phyloP scores from a whole-genome alignment of 1,140 invertebrate species.

The Diprion similis region DNA sequence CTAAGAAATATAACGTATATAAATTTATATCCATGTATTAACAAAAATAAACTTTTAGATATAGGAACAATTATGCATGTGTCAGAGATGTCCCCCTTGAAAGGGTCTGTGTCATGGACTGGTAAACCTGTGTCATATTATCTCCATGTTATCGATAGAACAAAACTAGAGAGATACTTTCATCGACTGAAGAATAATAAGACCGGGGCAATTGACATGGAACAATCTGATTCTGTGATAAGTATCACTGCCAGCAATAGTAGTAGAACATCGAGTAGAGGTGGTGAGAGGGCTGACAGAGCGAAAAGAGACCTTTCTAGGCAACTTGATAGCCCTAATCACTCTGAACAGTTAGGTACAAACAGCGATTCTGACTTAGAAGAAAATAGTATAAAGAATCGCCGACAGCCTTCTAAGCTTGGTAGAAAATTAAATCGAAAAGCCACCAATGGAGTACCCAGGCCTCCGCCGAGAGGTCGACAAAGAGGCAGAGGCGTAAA shows the following conservation, averaged over 20 bases:
- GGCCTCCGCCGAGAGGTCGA: constrained; percentile 51
- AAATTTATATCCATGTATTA: neutral
- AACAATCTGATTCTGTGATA: constrained; percentile 60
- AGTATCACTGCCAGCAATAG: constrained; percentile 59
- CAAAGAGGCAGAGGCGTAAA: constrained; percentile 62
- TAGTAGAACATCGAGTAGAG: constrained; percentile 47
- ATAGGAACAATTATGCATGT: constrained; percentile 99
- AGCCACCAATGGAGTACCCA: constrained; percentile 52
- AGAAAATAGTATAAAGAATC: constrained; percentile 44
- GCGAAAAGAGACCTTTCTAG: constrained; percentile 56
- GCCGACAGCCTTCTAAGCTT: constrained; percentile 52
- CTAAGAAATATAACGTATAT: neutral
- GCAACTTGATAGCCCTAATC: constrained; percentile 54
- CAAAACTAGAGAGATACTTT: constrained; percentile 96
- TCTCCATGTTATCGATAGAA: constrained; percentile 95
- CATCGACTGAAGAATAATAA: constrained; percentile 88
- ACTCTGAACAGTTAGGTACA: constrained; percentile 48
- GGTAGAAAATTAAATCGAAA: constrained; percentile 58
- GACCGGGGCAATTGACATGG: constrained; percentile 68
- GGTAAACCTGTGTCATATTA: constrained; percentile 98
- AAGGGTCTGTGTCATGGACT: constrained; percentile 98
- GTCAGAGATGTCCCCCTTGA: constrained; percentile 91
- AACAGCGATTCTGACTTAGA: constrained; percentile 55
- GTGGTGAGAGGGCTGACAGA: constrained; percentile 47
- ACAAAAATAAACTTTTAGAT: constrained; percentile 68